Percentiles rank a stretch among this genome's conserved stretches.
Evolutionary conservation across 2,888 invertebrate species (phyloP).

Genomic region (Caenorhabditis zanzibari): DNA sequence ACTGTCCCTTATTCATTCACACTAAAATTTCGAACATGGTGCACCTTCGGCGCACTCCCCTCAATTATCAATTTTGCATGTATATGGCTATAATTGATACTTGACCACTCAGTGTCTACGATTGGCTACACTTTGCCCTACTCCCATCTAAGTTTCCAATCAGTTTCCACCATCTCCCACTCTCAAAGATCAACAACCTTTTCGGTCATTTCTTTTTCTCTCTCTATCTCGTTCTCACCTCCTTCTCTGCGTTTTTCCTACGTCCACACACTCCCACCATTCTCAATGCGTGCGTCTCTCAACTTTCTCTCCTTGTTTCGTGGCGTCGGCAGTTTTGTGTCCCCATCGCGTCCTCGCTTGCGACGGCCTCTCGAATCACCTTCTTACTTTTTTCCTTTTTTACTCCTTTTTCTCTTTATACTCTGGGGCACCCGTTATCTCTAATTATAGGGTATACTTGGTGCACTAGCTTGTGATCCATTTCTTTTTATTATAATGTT

Average conservation of each 20-base stretch:
- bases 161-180: background rate
- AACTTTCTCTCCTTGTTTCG: background rate
- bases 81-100: background rate
- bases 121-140: background rate
- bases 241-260: constrained; percentile 47
- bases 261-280: constrained; percentile 18
- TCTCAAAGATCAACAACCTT: constrained; percentile 55
- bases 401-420: constrained; percentile 5
- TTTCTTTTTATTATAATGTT: background rate
- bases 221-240: background rate
- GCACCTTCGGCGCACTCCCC: background rate
- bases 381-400: constrained; percentile 23
- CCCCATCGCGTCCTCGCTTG: background rate
- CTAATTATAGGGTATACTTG: background rate
- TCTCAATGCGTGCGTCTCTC: background rate
- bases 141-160: background rate
- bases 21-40: no score
- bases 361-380: constrained; percentile 49
- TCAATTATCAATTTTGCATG: background rate
- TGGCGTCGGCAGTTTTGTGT: constrained; percentile 1
- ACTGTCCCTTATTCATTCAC: no score
- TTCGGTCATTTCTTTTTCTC: constrained; percentile 1
- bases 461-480: background rate
- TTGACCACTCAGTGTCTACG: background rate
- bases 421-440: constrained; percentile 6